Conservation (phyloP, 1,140 invertebrate species). For the Drosophila burlai region DNA sequence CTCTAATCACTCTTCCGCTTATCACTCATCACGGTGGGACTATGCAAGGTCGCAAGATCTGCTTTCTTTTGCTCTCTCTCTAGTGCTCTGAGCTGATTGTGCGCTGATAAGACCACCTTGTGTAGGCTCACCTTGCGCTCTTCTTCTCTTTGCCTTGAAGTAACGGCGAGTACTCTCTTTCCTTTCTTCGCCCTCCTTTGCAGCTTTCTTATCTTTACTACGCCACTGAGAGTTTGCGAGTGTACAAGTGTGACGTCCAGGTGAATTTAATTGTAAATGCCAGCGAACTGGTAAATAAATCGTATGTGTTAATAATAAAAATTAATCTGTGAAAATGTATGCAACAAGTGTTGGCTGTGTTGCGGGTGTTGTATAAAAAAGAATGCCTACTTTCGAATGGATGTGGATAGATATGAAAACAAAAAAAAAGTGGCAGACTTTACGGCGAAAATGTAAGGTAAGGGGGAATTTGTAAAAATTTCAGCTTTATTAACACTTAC, state of each 20-base stretch:
- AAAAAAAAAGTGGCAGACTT: background rate
- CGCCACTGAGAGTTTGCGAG: background rate
- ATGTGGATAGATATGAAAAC: background rate
- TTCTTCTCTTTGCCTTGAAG: background rate
- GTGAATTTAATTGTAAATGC: background rate
- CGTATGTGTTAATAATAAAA: too few species aligned
- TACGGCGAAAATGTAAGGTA: background rate
- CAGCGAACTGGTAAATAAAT: background rate
- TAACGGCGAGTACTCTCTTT: background rate
- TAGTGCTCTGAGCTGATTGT: background rate
- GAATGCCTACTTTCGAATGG: conserved; percentile 29
- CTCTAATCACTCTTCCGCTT: too few species aligned
- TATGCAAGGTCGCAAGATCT: background rate
- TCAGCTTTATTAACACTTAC: too few species aligned
- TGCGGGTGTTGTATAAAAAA: background rate
- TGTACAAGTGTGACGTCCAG: background rate
- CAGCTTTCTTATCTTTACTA: background rate
- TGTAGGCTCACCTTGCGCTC: background rate
- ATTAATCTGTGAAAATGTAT: background rate
- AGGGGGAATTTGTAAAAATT: too few species aligned
- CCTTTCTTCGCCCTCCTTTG: too few species aligned
- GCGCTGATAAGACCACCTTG: background rate
- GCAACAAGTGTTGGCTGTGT: background rate
- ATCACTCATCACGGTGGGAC: too few species aligned
- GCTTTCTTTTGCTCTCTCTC: background rate